Evolutionary conservation across 2,797 vertebrate species (phyloP), one percentile per base, ranked within the genome.

Genomic region (Enteromius argenteus): DNA sequence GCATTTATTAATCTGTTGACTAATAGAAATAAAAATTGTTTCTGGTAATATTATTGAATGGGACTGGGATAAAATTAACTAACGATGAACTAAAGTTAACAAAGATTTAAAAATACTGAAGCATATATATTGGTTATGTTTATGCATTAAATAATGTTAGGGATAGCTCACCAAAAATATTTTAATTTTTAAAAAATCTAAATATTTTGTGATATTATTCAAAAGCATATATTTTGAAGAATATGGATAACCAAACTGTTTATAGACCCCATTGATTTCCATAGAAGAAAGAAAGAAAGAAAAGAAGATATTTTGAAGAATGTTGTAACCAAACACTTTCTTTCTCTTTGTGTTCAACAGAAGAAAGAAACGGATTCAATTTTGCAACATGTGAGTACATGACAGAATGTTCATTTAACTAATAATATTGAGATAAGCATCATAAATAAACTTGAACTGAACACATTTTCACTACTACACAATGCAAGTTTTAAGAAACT

Each of bases 401-500:
- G 19, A n/a, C 17, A 53, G 6, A 53, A 51, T 19, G 5, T 51
- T 17, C 6, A n/a, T 30, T 46, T 27, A 13, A 14, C 23, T 27
- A 62, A 30, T 21, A 51, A 2, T 7, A 6, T 5, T 30, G 1
- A 5, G 35, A 39, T 37, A 67, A 27, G 3, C 3, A 0, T 27
- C 23, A 27, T 17, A 32, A 15, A 62, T 15, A 58, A 23, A 30
- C 27, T 51, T 21, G 27, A 32, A 51, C 1, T 13, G 19, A 51
- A 19, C 21, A 51, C 4, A 7, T 32, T 14, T 21, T 51, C 27
- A 73, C 17, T 30, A 19, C 30, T 35, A 19, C 30, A 35, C 42
- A 46, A 67, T 32, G 73, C 86, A 69, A 80, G 73, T 67, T 64
- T 53, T 14, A 74, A 74, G 56, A 53, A 27, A 58, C 71, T 72